Conservation (phyloP, 2,113 vertebrate species). For the Petaurus breviceps region DNA sequence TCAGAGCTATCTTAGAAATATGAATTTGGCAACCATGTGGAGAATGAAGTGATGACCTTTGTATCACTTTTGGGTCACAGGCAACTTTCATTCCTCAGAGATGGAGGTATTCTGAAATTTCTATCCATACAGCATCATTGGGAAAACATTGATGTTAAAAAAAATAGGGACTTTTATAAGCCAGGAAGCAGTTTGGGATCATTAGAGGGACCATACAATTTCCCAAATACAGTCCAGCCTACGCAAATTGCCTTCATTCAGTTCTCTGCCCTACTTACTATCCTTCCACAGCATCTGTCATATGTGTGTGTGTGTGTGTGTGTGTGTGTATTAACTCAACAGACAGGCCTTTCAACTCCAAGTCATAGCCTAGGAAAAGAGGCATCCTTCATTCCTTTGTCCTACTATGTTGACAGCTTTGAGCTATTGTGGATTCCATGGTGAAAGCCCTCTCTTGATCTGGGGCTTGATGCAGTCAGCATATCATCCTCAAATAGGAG, state of each 20-base stretch:
- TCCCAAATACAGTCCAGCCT: neutral
- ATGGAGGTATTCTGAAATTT: neutral
- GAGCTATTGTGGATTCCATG: neutral
- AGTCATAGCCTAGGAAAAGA: neutral
- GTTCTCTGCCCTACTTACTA: neutral
- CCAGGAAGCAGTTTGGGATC: neutral
- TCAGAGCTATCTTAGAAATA: neutral
- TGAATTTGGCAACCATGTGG: neutral
- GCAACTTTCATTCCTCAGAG: neutral
- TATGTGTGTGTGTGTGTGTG: no score
- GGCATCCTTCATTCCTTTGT: neutral
- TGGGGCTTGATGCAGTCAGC: neutral
- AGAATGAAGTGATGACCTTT: neutral
- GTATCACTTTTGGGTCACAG: neutral
- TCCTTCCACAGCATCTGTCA: neutral
- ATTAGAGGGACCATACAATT: neutral
- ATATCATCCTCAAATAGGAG: neutral
- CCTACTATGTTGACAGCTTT: neutral
- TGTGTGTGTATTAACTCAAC: neutral
- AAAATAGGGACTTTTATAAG: neutral
- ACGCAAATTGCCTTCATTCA: neutral
- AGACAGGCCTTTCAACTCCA: neutral
- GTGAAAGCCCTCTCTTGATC: neutral
- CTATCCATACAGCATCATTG: neutral
- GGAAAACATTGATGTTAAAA: neutral